A percentile compares a stretch with the other conserved stretches of the same genome.
Conservation (phyloP, 2,797 vertebrate genomes). For the Anas acuta region DNA sequence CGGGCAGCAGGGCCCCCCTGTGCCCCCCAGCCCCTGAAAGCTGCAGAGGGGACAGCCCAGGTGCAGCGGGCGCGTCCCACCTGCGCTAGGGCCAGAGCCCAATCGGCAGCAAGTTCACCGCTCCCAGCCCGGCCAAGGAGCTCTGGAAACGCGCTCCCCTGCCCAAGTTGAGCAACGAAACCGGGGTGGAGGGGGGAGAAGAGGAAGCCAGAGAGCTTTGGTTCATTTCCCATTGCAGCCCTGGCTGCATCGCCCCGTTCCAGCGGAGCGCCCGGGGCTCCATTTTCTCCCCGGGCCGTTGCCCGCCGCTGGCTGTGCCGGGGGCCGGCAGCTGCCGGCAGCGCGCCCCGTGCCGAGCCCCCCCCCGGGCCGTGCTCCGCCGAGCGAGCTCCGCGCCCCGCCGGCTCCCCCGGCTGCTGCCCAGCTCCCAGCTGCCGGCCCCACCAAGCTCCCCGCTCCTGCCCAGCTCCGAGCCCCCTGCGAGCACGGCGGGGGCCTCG, state of each 20-base stretch:
- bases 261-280: neutral
- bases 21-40: fast-evolving
- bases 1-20: neutral
- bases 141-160: neutral
- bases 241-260: neutral
- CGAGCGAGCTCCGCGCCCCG: neutral
- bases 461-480: no score
- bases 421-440: no score
- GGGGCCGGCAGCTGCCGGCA: no score
- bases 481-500: no score
- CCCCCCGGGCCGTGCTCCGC: neutral
- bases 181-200: neutral
- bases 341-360: neutral
- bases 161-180: neutral
- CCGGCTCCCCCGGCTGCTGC: no score
- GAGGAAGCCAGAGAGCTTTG: neutral
- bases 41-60: fast-evolving
- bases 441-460: no score
- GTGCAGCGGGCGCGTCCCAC: fast-evolving
- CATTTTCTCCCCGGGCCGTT: neutral
- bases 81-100: neutral
- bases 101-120: fast-evolving
- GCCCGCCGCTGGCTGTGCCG: no score
- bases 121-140: neutral
- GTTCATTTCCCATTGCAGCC: neutral